These are phyloP conservation scores for Brachycybe producta DNA, from an alignment of 2,888 invertebrate species.

Conservation along the genomic window DNA sequence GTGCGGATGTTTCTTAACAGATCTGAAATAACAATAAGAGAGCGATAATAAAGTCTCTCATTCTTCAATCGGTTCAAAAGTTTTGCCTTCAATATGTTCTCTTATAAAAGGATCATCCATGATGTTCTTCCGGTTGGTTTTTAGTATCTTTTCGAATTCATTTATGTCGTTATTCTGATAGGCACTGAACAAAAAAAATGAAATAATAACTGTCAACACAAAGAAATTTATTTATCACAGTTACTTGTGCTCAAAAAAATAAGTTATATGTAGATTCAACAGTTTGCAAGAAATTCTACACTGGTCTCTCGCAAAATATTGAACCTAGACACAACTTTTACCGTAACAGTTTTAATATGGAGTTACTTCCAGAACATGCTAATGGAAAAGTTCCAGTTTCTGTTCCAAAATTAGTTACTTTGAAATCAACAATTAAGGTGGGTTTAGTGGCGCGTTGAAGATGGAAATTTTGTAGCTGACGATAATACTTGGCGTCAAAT, in stretches of 20 bases:
- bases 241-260: constrained; percentile 8
- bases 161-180: constrained; percentile 98
- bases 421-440: no score
- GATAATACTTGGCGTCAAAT: no score
- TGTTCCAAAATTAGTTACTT: no score
- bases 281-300: no score
- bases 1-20: constrained; percentile 88
- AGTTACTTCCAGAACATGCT: no score
- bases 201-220: constrained; percentile 74
- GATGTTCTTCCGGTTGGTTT: constrained; percentile 84
- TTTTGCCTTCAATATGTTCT: constrained; percentile 83
- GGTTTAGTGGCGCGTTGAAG: no score
- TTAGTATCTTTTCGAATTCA: constrained; percentile 91
- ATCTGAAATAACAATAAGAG: constrained; percentile 42
- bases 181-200: constrained; percentile 44
- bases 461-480: no score
- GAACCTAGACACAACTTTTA: no score
- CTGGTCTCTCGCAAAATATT: no score
- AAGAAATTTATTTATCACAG: constrained; percentile 12
- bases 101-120: constrained; percentile 99
- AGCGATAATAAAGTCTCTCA: constrained; percentile 17
- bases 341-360: no score
- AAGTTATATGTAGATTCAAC: neutral
- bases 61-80: constrained; percentile 20
- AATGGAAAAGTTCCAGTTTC: no score